These are phyloP conservation scores for Neelides sp. DNA, from an alignment of 1,140 invertebrate species.

Conservation along the genomic window DNA sequence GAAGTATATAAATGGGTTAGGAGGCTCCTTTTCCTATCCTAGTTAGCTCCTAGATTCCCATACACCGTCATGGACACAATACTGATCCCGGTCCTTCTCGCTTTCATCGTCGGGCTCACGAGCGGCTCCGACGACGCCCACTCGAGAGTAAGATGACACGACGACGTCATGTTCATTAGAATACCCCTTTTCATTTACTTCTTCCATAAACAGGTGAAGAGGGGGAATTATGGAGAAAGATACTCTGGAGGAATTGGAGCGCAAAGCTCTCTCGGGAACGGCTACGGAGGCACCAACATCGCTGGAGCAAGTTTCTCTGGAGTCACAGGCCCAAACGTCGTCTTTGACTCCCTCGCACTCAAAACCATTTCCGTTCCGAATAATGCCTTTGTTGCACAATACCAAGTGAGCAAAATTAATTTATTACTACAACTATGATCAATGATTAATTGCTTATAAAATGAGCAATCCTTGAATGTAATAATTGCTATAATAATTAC, in stretches of 20 bases:
- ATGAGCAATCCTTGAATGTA: too few relatives aligned
- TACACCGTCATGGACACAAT: not conserved
- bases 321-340: slow-evolving; percentile 14
- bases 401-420: slow-evolving; percentile 14
- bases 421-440: not conserved
- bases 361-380: slow-evolving; percentile 22
- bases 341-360: slow-evolving; percentile 20
- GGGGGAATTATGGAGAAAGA: slow-evolving; percentile 23
- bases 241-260: slow-evolving; percentile 22
- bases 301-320: slow-evolving; percentile 14
- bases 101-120: not conserved
- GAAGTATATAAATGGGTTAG: too few relatives aligned
- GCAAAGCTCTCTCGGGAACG: slow-evolving; percentile 16
- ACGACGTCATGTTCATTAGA: not conserved
- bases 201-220: slow-evolving; percentile 4
- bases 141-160: not conserved
- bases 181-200: not conserved
- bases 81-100: not conserved
- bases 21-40: too few relatives aligned
- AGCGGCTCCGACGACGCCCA: not conserved
- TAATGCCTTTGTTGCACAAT: slow-evolving; percentile 17
- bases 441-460: slow-evolving; percentile 3
- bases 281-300: slow-evolving; percentile 21
- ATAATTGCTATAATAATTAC: too few relatives aligned
- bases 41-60: not conserved